Evolutionary conservation across 2,797 vertebrate species (phyloP).

Genomic region (Leptatherina wallacei): DNA sequence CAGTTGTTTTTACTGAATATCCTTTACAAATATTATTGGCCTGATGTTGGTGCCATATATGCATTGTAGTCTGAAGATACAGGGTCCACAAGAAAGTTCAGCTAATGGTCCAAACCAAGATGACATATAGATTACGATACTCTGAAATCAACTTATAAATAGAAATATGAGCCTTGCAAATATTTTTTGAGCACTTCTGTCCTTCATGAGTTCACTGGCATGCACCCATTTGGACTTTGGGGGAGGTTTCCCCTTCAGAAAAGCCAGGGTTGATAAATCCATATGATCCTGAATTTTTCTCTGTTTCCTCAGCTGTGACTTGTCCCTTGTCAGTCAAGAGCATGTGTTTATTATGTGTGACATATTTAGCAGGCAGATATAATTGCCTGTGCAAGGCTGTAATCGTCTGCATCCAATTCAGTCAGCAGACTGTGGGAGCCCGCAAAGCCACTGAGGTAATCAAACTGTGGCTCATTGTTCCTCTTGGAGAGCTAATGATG

Average conservation of each 20-base stretch:
- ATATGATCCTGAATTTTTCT: constrained; percentile 51
- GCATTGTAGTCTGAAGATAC: constrained; percentile 48
- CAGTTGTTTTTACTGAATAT: constrained; percentile 78
- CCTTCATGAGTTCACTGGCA: constrained; percentile 40
- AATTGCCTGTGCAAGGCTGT: constrained; percentile 75
- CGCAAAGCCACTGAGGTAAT: constrained; percentile 70
- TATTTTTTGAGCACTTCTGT: constrained; percentile 11
- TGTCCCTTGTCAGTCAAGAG: constrained; percentile 69
- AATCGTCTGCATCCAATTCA: constrained; percentile 73
- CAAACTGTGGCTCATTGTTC: constrained; percentile 71
- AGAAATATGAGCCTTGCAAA: constrained; percentile 8
- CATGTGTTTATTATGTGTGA: constrained; percentile 78
- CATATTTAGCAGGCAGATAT: constrained; percentile 81
- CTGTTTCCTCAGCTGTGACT: constrained; percentile 49
- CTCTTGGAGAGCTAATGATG: constrained; percentile 74
- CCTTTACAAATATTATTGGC: constrained; percentile 76
- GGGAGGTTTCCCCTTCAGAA: constrained; percentile 43
- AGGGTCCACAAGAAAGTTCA: constrained; percentile 27
- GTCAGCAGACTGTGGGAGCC: constrained; percentile 69
- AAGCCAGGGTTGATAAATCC: constrained; percentile 46
- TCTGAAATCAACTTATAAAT: constrained; percentile 5
- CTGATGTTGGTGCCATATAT: constrained; percentile 66
- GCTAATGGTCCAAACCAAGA: constrained; percentile 33
- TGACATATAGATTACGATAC: constrained; percentile 9
- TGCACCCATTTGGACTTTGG: constrained; percentile 32